Base-by-base conservation (phyloP, 2,888 invertebrate genomes). In the Mesopsocus fuscifrons region DNA sequence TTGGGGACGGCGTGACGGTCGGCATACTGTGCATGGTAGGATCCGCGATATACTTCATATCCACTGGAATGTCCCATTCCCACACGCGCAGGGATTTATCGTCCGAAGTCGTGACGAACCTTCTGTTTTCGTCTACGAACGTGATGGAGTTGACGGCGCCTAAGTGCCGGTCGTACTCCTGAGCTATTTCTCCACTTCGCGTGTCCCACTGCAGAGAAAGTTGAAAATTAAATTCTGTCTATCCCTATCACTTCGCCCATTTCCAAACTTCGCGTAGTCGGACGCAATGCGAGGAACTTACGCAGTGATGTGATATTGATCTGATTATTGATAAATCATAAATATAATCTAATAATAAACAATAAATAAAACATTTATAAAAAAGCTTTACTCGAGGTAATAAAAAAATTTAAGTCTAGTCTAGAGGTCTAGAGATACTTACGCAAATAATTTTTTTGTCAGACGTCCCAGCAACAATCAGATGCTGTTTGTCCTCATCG, bases 1-100 rank as follows among this genome's bases (percentile, higher is more conserved):
- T 97, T 1, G 95, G 97, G 0, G 95, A 82, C 4, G 81, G 71
- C 0, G 91, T 87, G 1, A 97, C 95, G 0, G 92, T 82, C 0
- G 98, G 98, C 77, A 98, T 88, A 3, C 97, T 95, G 63, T 99
- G 98, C 91, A 99, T 94, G 0, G 89, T 79, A 0, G 98, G 97
- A 63, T 99, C 98, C 1, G 98, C 98, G 50, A 99, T 97, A 62
- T 98, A 94, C 60, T 99, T 99, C 83, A 98, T 98, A 62, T 99
- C 98, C 2, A 98, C 98, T 0, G 89, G 89, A 54, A 89, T 89
- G 58, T 89, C 88, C 97, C 98, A 98, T 68, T 99, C 98, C 98
- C 98, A 99, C 40, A 99, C 94, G 42, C 98, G 68, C 51, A 99
- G 69, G 58, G 92, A 94, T 65, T 99, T 99, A 61, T 99, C 98